Percentiles rank a stretch among this genome's conserved stretches.
These are phyloP conservation scores for Tringa solitaria DNA, from an alignment of 2,113 vertebrate genomes.

Conservation along the genomic window DNA sequence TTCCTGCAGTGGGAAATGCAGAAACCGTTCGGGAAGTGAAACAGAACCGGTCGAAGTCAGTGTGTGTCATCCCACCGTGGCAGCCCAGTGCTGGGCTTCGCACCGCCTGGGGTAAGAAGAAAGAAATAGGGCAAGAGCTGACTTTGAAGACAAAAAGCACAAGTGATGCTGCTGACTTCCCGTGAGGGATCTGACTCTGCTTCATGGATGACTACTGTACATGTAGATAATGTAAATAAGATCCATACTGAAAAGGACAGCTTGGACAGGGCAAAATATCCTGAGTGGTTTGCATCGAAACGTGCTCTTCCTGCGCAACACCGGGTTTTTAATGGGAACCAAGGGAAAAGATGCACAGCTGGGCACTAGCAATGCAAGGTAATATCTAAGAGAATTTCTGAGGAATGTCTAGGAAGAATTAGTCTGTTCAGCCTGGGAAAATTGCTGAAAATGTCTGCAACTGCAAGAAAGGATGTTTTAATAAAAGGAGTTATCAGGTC, in stretches of 20 bases:
- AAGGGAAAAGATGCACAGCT: neutral
- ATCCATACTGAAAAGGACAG: neutral
- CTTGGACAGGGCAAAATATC: accelerated
- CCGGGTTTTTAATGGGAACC: neutral
- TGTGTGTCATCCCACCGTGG: neutral
- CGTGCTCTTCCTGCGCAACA: accelerated
- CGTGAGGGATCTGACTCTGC: accelerated
- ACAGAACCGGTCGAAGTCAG: neutral
- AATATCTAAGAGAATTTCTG: neutral
- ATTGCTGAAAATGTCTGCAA: neutral
- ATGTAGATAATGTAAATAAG: neutral
- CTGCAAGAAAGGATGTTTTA: neutral
- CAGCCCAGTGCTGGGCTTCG: neutral
- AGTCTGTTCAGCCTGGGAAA: neutral
- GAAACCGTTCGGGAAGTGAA: neutral
- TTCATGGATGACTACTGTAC: neutral
- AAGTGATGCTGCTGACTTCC: neutral
- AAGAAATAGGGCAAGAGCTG: neutral
- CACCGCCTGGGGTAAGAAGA: neutral
- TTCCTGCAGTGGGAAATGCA: neutral
- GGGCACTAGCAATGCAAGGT: neutral
- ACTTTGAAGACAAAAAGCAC: neutral
- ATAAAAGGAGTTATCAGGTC: neutral
- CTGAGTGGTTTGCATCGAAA: accelerated
- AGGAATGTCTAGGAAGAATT: neutral